Base-by-base conservation (phyloP, 2,888 invertebrate species). In the Scelioninae gen. 1 region DNA sequence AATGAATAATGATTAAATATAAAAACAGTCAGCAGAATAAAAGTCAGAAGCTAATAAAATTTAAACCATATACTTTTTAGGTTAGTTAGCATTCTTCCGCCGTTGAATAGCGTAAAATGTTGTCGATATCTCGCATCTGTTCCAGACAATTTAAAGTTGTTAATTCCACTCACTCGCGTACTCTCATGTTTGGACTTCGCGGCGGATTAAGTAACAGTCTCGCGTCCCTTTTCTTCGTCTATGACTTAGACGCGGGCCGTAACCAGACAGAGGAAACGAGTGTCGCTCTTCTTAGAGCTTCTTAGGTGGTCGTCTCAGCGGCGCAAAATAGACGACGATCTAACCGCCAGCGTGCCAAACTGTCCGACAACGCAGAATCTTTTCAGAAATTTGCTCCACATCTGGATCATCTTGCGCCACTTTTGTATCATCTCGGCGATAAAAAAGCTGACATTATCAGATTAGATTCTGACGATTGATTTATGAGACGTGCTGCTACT, bases 241-340 rank as follows among this genome's bases (percentile, higher is more conserved):
- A 55, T 53, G 62, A 55, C 49, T 58, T 56, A 40, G 10, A 7
- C 56, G 53, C 55, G 51, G 53, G 60, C 43, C 49, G 58, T 45
- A 68, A 45, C 72, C 23, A 75, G 63, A 13, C 56, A 55, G 43
- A 65, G 68, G 51, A 78, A 62, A 65, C 65, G 60, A 78, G 47
- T 49, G 51, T 63, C 76, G 76, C 69, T 43, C 55, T 80, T 83
- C 72, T 76, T 66, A 71, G 75, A 83, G 83, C 83, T 76, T 83
- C 83, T 80, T 83, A 77, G 83, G 83, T 80, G 83, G 83, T 83
- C 80, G 79, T 72, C 76, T 58, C 58, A 53, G 60, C 66, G 74
- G 69, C 58, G 75, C 77, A 80, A 83, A 82, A 83, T 83, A 83
- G 83, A 83, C 83, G 63, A 83, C 60, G 63, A 47, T 77, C 55